Conservation (phyloP, 1,140 invertebrate species). For the Pachypeltis micranthus region DNA sequence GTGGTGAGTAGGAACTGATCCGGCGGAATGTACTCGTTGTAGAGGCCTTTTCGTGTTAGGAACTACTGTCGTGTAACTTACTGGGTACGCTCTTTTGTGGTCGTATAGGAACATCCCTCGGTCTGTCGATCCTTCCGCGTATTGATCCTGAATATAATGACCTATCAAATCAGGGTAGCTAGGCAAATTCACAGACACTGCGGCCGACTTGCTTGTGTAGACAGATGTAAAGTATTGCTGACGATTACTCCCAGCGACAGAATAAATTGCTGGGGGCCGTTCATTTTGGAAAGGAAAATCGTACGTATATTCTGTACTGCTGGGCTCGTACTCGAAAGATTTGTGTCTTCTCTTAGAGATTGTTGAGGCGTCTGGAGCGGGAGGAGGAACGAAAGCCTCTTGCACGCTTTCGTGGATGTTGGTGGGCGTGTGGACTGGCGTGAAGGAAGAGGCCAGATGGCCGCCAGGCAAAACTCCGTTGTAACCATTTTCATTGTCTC, state of each 20-base stretch:
- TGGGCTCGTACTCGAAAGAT: conserved; percentile 42
- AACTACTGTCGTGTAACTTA: neutral
- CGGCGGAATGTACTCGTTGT: conserved; percentile 35
- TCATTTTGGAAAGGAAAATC: conserved; percentile 6
- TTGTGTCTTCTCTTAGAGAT: conserved; percentile 9
- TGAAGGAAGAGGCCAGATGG: conserved; percentile 39
- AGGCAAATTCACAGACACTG: conserved; percentile 41
- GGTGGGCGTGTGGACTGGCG: conserved; percentile 37
- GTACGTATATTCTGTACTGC: conserved; percentile 26
- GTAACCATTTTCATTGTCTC: conserved; percentile 22
- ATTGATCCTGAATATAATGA: conserved; percentile 39
- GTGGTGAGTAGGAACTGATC: conserved; percentile 28
- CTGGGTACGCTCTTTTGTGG: neutral
- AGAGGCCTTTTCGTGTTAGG: conserved; percentile 16
- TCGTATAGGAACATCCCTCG: neutral
- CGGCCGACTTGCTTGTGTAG: conserved; percentile 50
- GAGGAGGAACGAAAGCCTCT: conserved; percentile 39
- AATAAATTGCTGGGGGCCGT: conserved; percentile 56
- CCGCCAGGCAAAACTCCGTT: conserved; percentile 34
- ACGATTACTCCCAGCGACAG: conserved; percentile 54
- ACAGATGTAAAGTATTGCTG: conserved; percentile 55
- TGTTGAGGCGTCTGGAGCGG: conserved; percentile 33
- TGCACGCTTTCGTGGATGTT: conserved; percentile 15
- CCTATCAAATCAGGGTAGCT: conserved; percentile 51
- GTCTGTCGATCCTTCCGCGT: neutral